phyloP scores from a whole-genome alignment of 2,113 vertebrate genomes.

The Vidua chalybeata region DNA sequence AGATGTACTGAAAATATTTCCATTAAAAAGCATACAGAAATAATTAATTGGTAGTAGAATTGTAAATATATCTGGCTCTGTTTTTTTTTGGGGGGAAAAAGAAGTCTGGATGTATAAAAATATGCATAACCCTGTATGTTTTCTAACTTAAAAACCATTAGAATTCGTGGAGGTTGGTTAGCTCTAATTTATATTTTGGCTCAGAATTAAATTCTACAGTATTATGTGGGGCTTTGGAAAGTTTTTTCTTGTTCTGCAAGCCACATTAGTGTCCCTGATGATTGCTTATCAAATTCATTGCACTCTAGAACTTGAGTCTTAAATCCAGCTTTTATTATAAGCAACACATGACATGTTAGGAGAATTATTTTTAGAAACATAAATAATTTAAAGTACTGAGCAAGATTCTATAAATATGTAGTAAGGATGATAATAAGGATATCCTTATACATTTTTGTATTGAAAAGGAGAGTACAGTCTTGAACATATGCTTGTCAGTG shows the following conservation, averaged over 20 bases:
- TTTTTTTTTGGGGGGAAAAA: background rate
- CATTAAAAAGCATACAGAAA: background rate
- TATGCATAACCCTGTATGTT: background rate
- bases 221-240: background rate
- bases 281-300: background rate
- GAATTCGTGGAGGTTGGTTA: background rate
- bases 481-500: background rate
- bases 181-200: background rate
- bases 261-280: background rate
- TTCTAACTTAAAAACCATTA: background rate
- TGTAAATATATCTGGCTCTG: background rate
- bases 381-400: slow-evolving; percentile 41
- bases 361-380: slow-evolving; percentile 50
- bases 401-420: slow-evolving; percentile 5
- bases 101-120: background rate
- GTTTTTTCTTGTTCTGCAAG: slow-evolving; percentile 1
- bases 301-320: background rate
- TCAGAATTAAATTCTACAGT: background rate
- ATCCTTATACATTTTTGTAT: background rate
- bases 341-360: slow-evolving; percentile 1
- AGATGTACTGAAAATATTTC: background rate
- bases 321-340: slow-evolving; percentile 33
- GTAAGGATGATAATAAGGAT: background rate
- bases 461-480: background rate
- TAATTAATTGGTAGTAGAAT: background rate